phyloP scores from a whole-genome alignment of 2,888 invertebrate genomes.

The Synanthedon vespiformis region DNA sequence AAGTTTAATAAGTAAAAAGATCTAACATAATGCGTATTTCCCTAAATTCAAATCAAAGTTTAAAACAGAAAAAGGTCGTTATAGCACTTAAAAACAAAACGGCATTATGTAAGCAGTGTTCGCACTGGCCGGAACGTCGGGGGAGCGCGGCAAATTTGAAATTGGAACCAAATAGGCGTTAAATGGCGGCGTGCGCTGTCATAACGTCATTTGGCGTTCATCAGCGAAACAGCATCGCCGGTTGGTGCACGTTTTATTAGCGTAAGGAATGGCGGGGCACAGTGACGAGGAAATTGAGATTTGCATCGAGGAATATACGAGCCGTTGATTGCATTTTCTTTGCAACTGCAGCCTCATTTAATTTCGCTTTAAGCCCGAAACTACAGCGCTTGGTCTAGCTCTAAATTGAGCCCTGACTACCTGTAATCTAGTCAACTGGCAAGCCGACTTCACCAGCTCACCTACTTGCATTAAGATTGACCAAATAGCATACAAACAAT shows the following conservation, averaged over 20 bases:
- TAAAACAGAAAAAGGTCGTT: not conserved
- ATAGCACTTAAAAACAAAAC: slow-evolving; percentile 20
- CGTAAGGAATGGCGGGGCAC: slow-evolving; percentile 68
- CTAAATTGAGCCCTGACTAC: slow-evolving; percentile 28
- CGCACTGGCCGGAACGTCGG: slow-evolving; percentile 58
- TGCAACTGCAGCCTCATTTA: slow-evolving; percentile 61
- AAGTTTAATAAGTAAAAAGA: slow-evolving; percentile 17
- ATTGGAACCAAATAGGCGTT: slow-evolving; percentile 76
- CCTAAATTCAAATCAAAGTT: not conserved
- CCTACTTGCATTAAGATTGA: not conserved
- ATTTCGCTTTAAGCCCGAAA: slow-evolving; percentile 46
- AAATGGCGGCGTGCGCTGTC: slow-evolving; percentile 73
- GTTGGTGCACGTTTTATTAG: slow-evolving; percentile 69
- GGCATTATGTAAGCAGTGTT: slow-evolving; percentile 56
- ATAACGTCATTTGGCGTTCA: slow-evolving; percentile 70
- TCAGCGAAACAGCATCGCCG: slow-evolving; percentile 68
- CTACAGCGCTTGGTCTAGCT: slow-evolving; percentile 33
- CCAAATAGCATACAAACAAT: not conserved
- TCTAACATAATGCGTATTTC: not conserved
- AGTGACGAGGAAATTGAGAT: slow-evolving; percentile 64
- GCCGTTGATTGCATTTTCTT: slow-evolving; percentile 68
- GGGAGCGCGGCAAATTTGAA: slow-evolving; percentile 69
- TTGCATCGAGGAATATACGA: slow-evolving; percentile 59
- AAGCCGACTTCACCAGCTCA: slow-evolving; percentile 2
- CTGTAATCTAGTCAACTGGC: slow-evolving; percentile 20